Conservation (phyloP, 2,888 invertebrate species). For the Cylloceria caligata region DNA sequence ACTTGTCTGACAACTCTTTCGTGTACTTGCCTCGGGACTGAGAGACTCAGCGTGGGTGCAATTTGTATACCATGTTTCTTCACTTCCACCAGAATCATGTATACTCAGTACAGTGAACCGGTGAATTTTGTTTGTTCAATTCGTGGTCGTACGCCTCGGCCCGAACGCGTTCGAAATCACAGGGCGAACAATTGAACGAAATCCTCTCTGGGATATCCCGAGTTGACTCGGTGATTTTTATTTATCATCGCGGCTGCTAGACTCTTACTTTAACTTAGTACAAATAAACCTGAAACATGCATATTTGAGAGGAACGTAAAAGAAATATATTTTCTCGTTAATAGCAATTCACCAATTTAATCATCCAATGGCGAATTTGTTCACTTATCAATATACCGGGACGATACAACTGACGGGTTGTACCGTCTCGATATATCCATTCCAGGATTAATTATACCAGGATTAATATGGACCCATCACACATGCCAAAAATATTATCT, state of each 20-base stretch:
- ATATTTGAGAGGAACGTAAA: neutral
- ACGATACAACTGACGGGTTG: no score
- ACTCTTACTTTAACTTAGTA: neutral
- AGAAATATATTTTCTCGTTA: neutral
- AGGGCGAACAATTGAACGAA: slow-evolving; percentile 51
- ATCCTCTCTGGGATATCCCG: slow-evolving; percentile 25
- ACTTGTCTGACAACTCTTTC: slow-evolving; percentile 71
- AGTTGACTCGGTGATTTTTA: slow-evolving; percentile 26
- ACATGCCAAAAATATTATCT: no score
- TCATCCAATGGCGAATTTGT: neutral
- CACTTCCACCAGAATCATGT: slow-evolving; percentile 31
- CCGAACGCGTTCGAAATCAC: slow-evolving; percentile 37
- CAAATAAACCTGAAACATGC: neutral
- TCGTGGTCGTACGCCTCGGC: slow-evolving; percentile 21
- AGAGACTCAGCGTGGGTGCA: neutral
- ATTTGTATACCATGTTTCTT: slow-evolving; percentile 10
- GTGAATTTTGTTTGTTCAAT: slow-evolving; percentile 59
- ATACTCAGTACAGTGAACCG: slow-evolving; percentile 49
- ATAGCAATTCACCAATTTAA: neutral
- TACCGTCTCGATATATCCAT: neutral
- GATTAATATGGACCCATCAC: neutral
- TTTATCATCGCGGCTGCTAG: slow-evolving; percentile 7
- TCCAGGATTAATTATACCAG: no score
- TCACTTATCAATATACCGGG: no score
- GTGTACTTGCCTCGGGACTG: slow-evolving; percentile 73